These are phyloP conservation scores for Scaptomyza tumidula DNA, from an alignment of 2,888 invertebrate species.

Conservation along the genomic window DNA sequence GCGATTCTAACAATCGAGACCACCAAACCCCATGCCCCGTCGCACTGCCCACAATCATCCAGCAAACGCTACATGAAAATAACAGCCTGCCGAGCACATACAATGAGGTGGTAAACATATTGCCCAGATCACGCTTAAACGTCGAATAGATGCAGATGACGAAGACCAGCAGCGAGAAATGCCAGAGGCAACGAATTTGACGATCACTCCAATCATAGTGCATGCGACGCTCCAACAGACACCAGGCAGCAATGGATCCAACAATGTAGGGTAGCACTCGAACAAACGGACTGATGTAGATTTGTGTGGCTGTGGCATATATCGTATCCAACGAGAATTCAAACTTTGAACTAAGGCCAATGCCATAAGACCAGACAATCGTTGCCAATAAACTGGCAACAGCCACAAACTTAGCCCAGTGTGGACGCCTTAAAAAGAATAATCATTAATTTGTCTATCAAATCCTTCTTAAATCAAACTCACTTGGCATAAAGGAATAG, in stretches of 20 bases:
- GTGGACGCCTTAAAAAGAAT: conserved; percentile 71
- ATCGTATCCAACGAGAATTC: conserved; percentile 83
- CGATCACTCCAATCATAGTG: conserved; percentile 70
- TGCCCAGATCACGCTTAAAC: conserved; percentile 84
- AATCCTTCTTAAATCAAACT: conserved; percentile 26
- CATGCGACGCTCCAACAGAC: conserved; percentile 78
- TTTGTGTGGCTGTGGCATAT: conserved; percentile 81
- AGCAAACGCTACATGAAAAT: conserved; percentile 86
- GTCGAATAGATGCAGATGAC: conserved; percentile 82
- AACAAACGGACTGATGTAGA: conserved; percentile 86
- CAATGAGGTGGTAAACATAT: conserved; percentile 85
- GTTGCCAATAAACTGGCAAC: conserved; percentile 60
- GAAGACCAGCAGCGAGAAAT: conserved; percentile 76
- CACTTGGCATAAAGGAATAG: conserved; percentile 83
- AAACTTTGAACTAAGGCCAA: conserved; percentile 75
- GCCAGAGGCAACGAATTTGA: conserved; percentile 80
- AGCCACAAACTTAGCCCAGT: conserved; percentile 60
- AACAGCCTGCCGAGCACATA: conserved; percentile 85
- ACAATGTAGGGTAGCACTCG: conserved; percentile 85
- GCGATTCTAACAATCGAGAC: conserved; percentile 82
- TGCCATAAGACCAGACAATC: conserved; percentile 78
- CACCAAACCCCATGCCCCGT: conserved; percentile 85
- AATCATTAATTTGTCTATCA: background rate
- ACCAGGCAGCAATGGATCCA: conserved; percentile 85
- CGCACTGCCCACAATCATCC: conserved; percentile 86